A percentile compares a stretch with the other conserved stretches of the same genome.
phyloP scores from a whole-genome alignment of 2,888 invertebrate species.

The Hermaeophaga mercurialis region DNA sequence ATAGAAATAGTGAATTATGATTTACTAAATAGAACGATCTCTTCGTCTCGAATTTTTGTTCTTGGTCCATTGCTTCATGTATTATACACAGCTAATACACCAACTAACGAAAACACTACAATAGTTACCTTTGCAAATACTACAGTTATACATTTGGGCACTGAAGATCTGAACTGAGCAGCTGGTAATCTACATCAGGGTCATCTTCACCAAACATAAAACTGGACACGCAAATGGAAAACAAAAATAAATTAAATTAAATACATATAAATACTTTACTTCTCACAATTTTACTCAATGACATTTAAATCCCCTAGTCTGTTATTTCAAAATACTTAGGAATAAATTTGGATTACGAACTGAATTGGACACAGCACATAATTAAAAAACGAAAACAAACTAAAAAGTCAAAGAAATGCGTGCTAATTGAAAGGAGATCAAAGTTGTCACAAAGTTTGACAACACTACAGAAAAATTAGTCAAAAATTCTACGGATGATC shows the following conservation, averaged over 20 bases:
- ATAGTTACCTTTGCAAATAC: background rate
- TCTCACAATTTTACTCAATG: background rate
- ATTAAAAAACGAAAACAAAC: background rate
- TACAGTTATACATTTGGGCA: background rate
- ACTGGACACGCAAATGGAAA: conserved; percentile 4
- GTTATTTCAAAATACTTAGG: background rate
- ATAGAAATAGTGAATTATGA: no score
- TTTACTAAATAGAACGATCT: no score
- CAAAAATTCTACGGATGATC: no score
- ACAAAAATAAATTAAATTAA: background rate
- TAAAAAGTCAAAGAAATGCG: background rate
- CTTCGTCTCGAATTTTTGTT: no score
- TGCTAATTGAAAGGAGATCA: background rate
- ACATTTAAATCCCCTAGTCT: background rate
- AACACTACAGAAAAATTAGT: background rate
- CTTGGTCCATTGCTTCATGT: no score
- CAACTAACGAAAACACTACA: conserved; percentile 5
- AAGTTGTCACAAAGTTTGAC: background rate
- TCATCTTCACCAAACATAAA: background rate
- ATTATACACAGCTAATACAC: conserved; percentile 1
- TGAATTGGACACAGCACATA: background rate
- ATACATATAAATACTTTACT: background rate
- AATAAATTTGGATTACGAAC: background rate
- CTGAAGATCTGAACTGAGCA: background rate
- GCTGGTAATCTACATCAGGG: background rate